Evolutionary conservation across 1,140 invertebrate species (phyloP).

Genomic region (Macrobrachium rosenbergii): DNA sequence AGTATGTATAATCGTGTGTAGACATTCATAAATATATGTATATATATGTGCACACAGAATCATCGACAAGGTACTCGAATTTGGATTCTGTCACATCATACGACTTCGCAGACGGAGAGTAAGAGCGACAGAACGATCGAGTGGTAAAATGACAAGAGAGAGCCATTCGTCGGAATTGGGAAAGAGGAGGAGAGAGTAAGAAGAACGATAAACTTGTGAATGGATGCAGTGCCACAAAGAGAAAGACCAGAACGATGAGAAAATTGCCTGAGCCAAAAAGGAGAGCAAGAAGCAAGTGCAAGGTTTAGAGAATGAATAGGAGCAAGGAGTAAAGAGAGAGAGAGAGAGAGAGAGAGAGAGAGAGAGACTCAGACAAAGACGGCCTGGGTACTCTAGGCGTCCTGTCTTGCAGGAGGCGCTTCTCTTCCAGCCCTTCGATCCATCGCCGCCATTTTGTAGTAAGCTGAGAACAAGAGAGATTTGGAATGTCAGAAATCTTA

Average conservation of each 20-base stretch:
- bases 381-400: constrained; percentile 41
- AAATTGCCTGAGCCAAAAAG: neutral
- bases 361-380: constrained; percentile 37
- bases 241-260: neutral
- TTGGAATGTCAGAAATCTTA: constrained; percentile 64
- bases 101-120: neutral
- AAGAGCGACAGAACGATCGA: neutral
- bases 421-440: constrained; percentile 54
- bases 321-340: constrained; percentile 1
- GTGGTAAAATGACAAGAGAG: neutral
- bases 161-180: neutral
- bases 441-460: constrained; percentile 56
- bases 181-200: neutral
- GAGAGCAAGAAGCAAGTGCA: neutral
- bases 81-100: no score
- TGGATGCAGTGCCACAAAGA: neutral
- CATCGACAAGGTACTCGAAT: neutral
- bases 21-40: neutral
- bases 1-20: neutral
- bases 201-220: constrained; percentile 4
- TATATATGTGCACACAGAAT: neutral
- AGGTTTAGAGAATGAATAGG: neutral
- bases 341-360: constrained; percentile 15
- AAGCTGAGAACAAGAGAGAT: constrained; percentile 55
- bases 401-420: constrained; percentile 47